Evolutionary conservation across 2,113 vertebrate genomes (phyloP).

Genomic region (Carassius carassius): DNA sequence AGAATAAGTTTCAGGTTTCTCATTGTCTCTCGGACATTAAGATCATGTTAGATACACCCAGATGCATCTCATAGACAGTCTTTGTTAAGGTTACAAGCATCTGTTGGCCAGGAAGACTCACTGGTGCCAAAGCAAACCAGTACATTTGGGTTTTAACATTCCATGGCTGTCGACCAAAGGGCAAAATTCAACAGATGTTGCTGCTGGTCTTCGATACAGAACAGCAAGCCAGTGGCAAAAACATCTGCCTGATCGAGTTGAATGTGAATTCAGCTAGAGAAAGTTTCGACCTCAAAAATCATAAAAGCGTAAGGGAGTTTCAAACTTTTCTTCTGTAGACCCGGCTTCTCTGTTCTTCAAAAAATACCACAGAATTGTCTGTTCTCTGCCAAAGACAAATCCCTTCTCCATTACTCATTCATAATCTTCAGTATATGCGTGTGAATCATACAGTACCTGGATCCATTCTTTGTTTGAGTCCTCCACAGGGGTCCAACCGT

Average conservation of each 20-base stretch:
- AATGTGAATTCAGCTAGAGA: not conserved
- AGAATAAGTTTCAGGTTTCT: not conserved
- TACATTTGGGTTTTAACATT: constrained; percentile 40
- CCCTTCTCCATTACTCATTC: constrained; percentile 37
- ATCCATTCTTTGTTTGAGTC: constrained; percentile 94
- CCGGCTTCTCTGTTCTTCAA: not conserved
- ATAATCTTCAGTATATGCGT: constrained; percentile 3
- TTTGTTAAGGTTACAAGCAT: constrained; percentile 45
- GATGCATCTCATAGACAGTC: constrained; percentile 32
- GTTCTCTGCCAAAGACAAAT: constrained; percentile 31
- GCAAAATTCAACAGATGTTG: constrained; percentile 22
- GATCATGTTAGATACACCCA: not conserved
- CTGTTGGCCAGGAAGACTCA: constrained; percentile 48
- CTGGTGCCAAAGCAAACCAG: constrained; percentile 45
- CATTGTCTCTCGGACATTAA: not conserved
- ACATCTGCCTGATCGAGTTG: not conserved
- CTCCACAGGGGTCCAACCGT: constrained; percentile 94
- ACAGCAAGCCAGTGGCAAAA: not conserved
- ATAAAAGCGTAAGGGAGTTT: not conserved
- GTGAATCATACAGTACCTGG: constrained; percentile 79
- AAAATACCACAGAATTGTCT: not conserved
- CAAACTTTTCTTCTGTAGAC: not conserved
- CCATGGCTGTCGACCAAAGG: constrained; percentile 17
- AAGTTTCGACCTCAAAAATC: not conserved
- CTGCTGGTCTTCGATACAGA: constrained; percentile 16